Evolutionary conservation across 2,797 vertebrate genomes (phyloP).

Genomic region (Rhincodon typus): DNA sequence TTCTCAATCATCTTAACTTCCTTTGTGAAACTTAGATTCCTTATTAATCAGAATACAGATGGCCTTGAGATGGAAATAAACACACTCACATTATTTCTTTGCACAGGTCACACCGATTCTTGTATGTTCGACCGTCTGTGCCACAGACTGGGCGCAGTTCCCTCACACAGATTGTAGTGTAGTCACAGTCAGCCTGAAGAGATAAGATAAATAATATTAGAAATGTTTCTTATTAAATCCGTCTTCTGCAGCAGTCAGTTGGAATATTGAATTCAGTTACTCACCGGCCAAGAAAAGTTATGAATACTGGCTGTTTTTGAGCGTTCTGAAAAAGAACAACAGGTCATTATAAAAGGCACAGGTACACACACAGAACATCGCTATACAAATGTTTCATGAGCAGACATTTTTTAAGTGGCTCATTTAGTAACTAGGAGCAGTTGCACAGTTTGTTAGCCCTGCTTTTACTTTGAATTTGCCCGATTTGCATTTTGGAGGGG

Average conservation of each 20-base stretch:
- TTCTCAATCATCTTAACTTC: neutral
- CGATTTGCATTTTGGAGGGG: neutral
- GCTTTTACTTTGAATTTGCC: neutral
- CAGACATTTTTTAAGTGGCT: neutral
- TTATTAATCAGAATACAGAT: neutral
- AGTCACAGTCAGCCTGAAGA: constrained; percentile 9
- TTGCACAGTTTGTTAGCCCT: neutral
- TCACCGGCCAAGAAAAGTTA: constrained; percentile 26
- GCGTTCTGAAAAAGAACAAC: neutral
- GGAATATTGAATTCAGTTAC: neutral
- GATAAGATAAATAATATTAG: neutral
- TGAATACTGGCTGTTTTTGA: neutral
- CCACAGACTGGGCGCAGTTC: constrained; percentile 3
- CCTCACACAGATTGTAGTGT: neutral
- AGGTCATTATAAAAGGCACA: neutral
- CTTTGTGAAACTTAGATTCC: neutral
- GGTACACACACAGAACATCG: neutral
- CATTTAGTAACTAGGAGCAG: neutral
- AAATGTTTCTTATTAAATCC: neutral
- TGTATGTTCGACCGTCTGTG: neutral
- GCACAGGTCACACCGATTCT: constrained; percentile 17
- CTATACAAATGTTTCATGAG: neutral
- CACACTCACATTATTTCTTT: neutral
- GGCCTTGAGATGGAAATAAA: neutral
- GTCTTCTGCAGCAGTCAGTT: too few species aligned